Conservation (phyloP, 2,797 vertebrate genomes). For the Erethizon dorsatum region DNA sequence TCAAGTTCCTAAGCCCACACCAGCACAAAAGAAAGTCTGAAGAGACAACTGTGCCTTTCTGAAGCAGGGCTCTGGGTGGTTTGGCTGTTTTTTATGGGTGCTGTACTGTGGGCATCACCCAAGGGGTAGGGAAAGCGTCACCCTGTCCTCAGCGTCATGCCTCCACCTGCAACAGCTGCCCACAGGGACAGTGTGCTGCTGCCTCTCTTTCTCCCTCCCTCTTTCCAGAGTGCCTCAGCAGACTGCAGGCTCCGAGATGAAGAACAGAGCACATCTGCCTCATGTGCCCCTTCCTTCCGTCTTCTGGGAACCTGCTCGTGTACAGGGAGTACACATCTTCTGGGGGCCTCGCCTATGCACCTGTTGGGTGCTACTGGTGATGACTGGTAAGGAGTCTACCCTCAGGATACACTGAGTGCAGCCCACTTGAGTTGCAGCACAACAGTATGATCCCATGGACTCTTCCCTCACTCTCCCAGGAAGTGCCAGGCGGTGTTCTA, state of each 20-base stretch:
- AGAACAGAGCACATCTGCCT: not conserved
- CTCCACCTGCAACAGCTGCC: not conserved
- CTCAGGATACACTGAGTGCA: not conserved
- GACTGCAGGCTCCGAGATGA: not conserved
- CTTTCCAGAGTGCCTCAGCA: not conserved
- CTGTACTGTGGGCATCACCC: not conserved
- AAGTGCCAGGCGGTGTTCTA: not conserved
- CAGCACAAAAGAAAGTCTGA: not conserved
- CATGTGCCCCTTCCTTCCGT: rapidly evolving
- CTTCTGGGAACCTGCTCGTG: not conserved
- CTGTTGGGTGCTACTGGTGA: not conserved
- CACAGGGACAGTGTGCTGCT: not conserved
- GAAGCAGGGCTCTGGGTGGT: not conserved
- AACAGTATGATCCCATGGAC: rapidly evolving
- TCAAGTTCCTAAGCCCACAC: not conserved
- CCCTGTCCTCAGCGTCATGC: not conserved
- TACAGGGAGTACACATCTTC: not conserved
- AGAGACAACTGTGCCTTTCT: not conserved
- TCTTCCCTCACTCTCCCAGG: not conserved
- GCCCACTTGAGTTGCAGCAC: not conserved
- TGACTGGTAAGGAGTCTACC: not conserved
- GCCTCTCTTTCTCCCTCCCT: not conserved
- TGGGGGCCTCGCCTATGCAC: not conserved
- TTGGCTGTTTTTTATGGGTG: not conserved
- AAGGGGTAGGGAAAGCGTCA: not conserved